These are phyloP conservation scores for Ephialtes manifestator DNA, from an alignment of 2,888 invertebrate species.

Conservation along the genomic window DNA sequence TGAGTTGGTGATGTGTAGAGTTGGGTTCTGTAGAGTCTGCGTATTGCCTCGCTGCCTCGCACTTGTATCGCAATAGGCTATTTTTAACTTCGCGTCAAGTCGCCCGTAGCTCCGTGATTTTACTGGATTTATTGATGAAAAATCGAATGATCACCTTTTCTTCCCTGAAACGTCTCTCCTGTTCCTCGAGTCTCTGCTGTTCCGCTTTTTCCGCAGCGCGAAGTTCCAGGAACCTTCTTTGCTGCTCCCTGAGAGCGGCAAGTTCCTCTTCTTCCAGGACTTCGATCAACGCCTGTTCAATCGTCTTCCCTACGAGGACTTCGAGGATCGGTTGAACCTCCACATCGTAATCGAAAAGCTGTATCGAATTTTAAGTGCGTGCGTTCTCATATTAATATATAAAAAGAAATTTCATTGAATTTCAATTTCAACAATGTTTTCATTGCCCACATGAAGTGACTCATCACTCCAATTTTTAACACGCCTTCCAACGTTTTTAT, in stretches of 20 bases:
- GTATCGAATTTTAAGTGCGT: neutral
- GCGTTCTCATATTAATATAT: neutral
- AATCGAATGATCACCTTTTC: slow-evolving; percentile 87
- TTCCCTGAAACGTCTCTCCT: slow-evolving; percentile 90
- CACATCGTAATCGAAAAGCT: slow-evolving; percentile 96
- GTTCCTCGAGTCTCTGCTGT: slow-evolving; percentile 92
- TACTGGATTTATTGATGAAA: neutral
- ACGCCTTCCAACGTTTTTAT: neutral
- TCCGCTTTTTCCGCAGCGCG: slow-evolving; percentile 94
- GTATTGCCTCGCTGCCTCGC: no score
- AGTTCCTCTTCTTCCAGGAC: slow-evolving; percentile 97
- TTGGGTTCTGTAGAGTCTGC: no score
- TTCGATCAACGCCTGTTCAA: slow-evolving; percentile 96
- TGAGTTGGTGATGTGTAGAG: no score
- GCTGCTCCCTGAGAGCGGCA: slow-evolving; percentile 92
- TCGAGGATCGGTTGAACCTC: slow-evolving; percentile 97
- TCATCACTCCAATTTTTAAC: no score
- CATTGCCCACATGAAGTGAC: no score
- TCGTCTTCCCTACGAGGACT: slow-evolving; percentile 94
- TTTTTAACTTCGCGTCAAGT: no score
- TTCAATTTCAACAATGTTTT: no score
- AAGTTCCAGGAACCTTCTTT: slow-evolving; percentile 90
- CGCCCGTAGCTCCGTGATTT: no score
- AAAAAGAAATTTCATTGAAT: neutral
- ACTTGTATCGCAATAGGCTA: no score